Evolutionary conservation across 1,140 invertebrate genomes (phyloP).

Genomic region (Pseudomyrmex pallidus): DNA sequence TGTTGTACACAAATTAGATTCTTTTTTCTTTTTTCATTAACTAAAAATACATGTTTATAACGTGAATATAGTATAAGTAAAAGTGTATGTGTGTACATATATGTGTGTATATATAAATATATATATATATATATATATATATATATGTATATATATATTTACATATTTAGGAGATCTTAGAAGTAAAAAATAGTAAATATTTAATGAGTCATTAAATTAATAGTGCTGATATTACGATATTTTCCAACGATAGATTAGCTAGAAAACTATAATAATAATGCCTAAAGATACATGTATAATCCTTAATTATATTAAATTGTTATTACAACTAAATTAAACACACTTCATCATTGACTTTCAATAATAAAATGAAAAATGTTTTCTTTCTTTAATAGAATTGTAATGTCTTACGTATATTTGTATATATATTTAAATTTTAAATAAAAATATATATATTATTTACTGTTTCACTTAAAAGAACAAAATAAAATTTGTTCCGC

Average conservation of each 20-base stretch:
- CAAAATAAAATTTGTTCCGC: too few relatives aligned
- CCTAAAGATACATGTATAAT: neutral
- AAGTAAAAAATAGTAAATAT: neutral
- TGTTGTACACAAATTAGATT: neutral
- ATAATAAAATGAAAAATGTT: neutral
- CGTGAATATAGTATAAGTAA: neutral
- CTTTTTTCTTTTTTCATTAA: neutral
- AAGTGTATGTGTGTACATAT: neutral
- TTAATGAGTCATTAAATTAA: neutral
- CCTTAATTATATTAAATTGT: neutral
- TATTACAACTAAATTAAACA: neutral
- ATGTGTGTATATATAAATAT: neutral
- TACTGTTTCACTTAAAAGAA: too few relatives aligned
- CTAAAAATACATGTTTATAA: neutral
- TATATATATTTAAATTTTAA: too few relatives aligned
- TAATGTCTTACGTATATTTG: too few relatives aligned
- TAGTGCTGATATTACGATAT: neutral
- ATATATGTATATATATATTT: neutral
- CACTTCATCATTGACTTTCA: neutral
- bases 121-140: neutral
- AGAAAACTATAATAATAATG: slow-evolving; percentile 19
- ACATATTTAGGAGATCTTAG: neutral
- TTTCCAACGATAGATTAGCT: slow-evolving; percentile 13
- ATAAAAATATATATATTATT: neutral
- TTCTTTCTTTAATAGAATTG: too few relatives aligned